Conservation (phyloP, 2,888 invertebrate species). For the Poecilobothrus nobilitatus region DNA sequence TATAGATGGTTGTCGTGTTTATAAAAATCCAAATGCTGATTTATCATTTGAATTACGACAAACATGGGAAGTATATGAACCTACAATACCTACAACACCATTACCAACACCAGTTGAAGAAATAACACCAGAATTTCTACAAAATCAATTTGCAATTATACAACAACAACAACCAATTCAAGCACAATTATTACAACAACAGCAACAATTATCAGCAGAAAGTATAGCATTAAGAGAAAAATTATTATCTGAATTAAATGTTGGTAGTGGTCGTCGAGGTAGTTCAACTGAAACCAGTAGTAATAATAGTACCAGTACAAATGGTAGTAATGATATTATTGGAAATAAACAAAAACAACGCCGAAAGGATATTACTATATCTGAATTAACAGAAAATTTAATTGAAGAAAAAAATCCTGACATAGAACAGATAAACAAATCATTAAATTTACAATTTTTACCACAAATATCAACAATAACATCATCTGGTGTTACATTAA, state of each 20-base stretch:
- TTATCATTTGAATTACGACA: slow-evolving; percentile 14
- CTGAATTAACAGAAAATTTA: not conserved
- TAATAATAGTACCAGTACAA: not conserved
- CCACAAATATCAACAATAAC: not conserved
- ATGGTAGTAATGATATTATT: not conserved
- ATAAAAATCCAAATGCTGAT: slow-evolving; percentile 38
- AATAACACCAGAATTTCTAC: not conserved
- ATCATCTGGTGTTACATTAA: not conserved
- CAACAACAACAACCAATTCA: not conserved
- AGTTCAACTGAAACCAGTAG: not conserved
- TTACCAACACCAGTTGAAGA: not conserved
- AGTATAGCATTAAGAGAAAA: slow-evolving; percentile 22
- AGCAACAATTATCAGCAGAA: slow-evolving; percentile 13
- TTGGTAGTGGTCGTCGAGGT: slow-evolving; percentile 9
- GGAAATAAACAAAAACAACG: not conserved
- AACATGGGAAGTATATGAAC: not conserved
- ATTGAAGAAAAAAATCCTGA: not conserved
- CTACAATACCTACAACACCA: not conserved
- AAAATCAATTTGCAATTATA: not conserved
- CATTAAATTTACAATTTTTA: not conserved
- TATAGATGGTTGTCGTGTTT: slow-evolving; percentile 40
- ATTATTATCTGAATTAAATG: slow-evolving; percentile 22
- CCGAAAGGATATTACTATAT: not conserved
- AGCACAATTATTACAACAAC: not conserved
- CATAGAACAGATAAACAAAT: not conserved